phyloP scores from a whole-genome alignment of 2,113 vertebrate genomes.

The Gopherus flavomarginatus region DNA sequence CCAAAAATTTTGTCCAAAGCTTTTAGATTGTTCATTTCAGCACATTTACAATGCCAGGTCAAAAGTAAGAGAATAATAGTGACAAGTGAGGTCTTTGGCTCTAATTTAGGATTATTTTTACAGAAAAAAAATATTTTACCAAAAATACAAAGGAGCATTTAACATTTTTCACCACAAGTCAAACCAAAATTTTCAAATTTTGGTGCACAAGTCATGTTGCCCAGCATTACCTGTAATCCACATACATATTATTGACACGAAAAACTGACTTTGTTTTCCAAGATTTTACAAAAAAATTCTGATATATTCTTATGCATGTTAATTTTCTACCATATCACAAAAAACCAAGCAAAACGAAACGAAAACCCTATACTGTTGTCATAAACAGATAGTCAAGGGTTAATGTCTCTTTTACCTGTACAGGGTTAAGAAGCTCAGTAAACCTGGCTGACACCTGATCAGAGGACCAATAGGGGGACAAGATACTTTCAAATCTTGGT shows the following conservation, averaged over 20 bases:
- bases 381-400: too few species aligned
- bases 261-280: background rate
- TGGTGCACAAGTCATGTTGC: background rate
- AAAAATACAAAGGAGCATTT: constrained; percentile 26
- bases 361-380: background rate
- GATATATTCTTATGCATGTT: background rate
- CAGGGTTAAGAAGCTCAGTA: too few species aligned
- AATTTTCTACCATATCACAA: background rate
- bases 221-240: background rate
- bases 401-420: too few species aligned
- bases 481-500: too few species aligned
- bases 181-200: constrained; percentile 16
- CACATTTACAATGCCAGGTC: background rate
- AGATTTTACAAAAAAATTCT: background rate
- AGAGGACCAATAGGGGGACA: too few species aligned
- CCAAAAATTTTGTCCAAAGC: constrained; percentile 27
- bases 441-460: too few species aligned
- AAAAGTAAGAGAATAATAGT: constrained; percentile 7
- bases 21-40: background rate
- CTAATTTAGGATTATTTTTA: constrained; percentile 6
- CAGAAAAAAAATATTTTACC: constrained; percentile 13
- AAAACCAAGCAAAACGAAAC: background rate
- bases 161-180: background rate
- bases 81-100: constrained; percentile 6
- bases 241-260: background rate